Evolutionary conservation across 1,140 invertebrate species (phyloP).

Genomic region (Lordiphosa clarofinis): DNA sequence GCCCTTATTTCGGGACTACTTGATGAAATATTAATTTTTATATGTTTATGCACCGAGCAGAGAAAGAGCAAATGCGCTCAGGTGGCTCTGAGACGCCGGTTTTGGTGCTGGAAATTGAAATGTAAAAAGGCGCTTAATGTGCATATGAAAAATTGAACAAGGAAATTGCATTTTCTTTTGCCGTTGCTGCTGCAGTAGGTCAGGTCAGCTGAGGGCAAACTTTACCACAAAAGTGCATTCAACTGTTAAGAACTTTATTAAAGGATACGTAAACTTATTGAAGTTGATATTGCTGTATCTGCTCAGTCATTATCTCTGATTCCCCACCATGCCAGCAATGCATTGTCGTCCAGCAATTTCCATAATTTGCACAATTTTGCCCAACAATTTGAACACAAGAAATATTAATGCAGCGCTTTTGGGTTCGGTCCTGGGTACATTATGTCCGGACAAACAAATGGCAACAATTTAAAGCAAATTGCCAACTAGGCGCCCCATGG

Average conservation of each 20-base stretch:
- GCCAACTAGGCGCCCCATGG: slow-evolving; percentile 55
- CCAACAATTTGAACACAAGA: slow-evolving; percentile 59
- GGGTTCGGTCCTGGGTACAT: slow-evolving; percentile 25
- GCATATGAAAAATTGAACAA: slow-evolving; percentile 71
- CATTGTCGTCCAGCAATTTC: slow-evolving; percentile 42
- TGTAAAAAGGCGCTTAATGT: slow-evolving; percentile 73
- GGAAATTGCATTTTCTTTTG: slow-evolving; percentile 69
- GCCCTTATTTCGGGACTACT: slow-evolving; percentile 34
- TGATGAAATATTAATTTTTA: slow-evolving; percentile 74
- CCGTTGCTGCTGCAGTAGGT: slow-evolving; percentile 36
- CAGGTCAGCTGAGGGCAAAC: slow-evolving; percentile 49
- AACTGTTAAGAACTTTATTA: slow-evolving; percentile 43
- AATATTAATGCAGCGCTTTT: slow-evolving; percentile 55
- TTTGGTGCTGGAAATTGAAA: slow-evolving; percentile 61
- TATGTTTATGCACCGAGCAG: slow-evolving; percentile 37
- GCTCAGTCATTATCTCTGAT: slow-evolving; percentile 32
- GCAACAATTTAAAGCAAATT: slow-evolving; percentile 74
- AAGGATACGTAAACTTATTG: not conserved
- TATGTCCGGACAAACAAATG: slow-evolving; percentile 61
- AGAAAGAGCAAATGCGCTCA: slow-evolving; percentile 2
- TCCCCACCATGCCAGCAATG: slow-evolving; percentile 19
- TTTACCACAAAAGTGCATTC: slow-evolving; percentile 61
- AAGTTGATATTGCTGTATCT: not conserved
- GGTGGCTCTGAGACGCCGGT: slow-evolving; percentile 15
- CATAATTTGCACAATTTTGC: slow-evolving; percentile 60